phyloP scores from a whole-genome alignment of 2,888 invertebrate genomes.

The Patella pellucida region DNA sequence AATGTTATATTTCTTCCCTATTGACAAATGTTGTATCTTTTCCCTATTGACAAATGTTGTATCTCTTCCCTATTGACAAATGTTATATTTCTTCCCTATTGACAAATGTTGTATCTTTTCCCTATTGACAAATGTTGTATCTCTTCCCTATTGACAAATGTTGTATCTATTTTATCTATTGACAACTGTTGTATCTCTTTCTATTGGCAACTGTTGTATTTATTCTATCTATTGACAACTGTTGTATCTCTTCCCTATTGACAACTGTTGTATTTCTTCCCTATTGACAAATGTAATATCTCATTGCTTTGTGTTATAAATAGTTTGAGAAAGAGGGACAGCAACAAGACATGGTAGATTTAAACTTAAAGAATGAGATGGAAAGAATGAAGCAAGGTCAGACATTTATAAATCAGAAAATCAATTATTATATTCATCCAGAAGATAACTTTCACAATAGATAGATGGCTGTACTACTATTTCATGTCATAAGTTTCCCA shows the following conservation, averaged over 20 bases:
- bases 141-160: background rate
- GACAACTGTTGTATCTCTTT: background rate
- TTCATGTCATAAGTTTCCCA: too few relatives aligned
- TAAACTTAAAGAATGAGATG: slow-evolving; percentile 59
- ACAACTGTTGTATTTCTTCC: too few relatives aligned
- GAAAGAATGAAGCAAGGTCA: slow-evolving; percentile 58
- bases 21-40: background rate
- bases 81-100: too few relatives aligned
- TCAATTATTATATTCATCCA: too few relatives aligned
- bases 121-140: background rate
- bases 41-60: too few relatives aligned
- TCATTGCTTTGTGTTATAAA: slow-evolving; percentile 23
- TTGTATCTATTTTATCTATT: background rate
- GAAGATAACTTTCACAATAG: too few relatives aligned
- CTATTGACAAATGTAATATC: too few relatives aligned
- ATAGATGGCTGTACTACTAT: too few relatives aligned
- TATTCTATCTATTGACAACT: too few relatives aligned
- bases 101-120: background rate
- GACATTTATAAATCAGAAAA: background rate
- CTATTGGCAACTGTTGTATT: background rate
- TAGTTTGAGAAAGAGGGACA: slow-evolving; percentile 66
- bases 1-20: background rate
- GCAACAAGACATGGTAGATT: slow-evolving; percentile 57
- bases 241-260: too few relatives aligned
- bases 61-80: too few relatives aligned